Evolutionary conservation across 2,888 invertebrate species (phyloP).

Genomic region (Pristionchus arcanus): DNA sequence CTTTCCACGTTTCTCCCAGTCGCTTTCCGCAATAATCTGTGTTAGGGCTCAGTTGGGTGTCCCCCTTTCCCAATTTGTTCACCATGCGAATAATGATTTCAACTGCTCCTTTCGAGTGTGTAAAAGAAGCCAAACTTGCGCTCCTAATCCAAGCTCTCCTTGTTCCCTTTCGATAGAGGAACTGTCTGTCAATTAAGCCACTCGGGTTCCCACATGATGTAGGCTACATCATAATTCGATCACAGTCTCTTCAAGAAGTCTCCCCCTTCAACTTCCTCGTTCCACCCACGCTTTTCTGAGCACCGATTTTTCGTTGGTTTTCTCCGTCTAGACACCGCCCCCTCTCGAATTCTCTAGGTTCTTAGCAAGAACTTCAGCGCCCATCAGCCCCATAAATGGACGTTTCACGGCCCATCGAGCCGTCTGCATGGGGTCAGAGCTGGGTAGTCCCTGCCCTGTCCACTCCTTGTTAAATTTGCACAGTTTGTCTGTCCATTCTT

Average conservation of each 20-base stretch:
- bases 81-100: no score
- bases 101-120: no score
- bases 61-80: neutral
- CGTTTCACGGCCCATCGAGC: neutral
- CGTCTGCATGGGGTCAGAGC: neutral
- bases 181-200: neutral
- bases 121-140: no score
- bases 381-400: neutral
- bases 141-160: neutral
- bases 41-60: no score
- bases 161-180: neutral
- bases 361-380: neutral
- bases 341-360: neutral
- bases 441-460: neutral
- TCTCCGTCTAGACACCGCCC: neutral
- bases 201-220: no score
- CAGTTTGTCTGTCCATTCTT: neutral
- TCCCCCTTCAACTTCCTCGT: neutral
- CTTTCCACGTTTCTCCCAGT: neutral
- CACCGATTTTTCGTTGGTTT: neutral
- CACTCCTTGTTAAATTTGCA: neutral
- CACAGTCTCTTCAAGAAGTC: neutral
- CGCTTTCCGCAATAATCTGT: no score
- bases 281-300: neutral
- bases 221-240: conserved; percentile 14